Evolutionary conservation across 30 jellyfish, hydroid and myxozoan genomes (phyloP).

Genomic region (Pelagia noctiluca): DNA sequence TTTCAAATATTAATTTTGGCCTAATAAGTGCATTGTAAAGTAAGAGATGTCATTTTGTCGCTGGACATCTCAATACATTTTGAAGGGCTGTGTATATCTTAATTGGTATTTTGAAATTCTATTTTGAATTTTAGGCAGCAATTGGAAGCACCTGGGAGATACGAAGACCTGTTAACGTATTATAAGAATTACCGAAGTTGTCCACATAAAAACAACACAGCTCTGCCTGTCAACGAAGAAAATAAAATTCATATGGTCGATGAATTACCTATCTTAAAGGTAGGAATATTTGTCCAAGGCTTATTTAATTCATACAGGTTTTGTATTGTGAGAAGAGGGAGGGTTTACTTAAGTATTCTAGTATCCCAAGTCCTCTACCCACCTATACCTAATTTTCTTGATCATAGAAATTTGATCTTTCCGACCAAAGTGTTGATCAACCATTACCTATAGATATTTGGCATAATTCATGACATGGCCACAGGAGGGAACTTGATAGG

Average conservation of each 20-base stretch:
- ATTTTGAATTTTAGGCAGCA: constrained; percentile 76
- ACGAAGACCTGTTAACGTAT: constrained; percentile 66
- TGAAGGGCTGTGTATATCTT: not conserved
- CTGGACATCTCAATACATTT: not conserved
- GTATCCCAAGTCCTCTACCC: too few relatives aligned
- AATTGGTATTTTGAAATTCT: not conserved
- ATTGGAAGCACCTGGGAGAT: constrained; percentile 75
- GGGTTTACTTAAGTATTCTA: too few relatives aligned
- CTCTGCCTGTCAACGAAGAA: constrained; percentile 4
- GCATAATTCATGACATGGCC: too few relatives aligned
- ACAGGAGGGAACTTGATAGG: too few relatives aligned
- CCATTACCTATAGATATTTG: too few relatives aligned
- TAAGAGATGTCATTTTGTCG: too few relatives aligned
- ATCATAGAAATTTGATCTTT: too few relatives aligned
- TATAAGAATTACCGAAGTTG: constrained; percentile 77
- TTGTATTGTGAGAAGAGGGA: too few relatives aligned
- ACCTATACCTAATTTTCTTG: too few relatives aligned
- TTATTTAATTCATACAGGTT: not conserved
- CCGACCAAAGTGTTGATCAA: too few relatives aligned
- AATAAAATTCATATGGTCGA: constrained; percentile 38
- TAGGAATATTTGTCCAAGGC: not conserved
- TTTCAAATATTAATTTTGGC: too few relatives aligned
- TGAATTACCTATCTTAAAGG: constrained; percentile 84
- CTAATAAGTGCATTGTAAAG: too few relatives aligned
- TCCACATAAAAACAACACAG: constrained; percentile 83